Evolutionary conservation across 2,888 invertebrate species (phyloP).

Genomic region (Melieria picta): DNA sequence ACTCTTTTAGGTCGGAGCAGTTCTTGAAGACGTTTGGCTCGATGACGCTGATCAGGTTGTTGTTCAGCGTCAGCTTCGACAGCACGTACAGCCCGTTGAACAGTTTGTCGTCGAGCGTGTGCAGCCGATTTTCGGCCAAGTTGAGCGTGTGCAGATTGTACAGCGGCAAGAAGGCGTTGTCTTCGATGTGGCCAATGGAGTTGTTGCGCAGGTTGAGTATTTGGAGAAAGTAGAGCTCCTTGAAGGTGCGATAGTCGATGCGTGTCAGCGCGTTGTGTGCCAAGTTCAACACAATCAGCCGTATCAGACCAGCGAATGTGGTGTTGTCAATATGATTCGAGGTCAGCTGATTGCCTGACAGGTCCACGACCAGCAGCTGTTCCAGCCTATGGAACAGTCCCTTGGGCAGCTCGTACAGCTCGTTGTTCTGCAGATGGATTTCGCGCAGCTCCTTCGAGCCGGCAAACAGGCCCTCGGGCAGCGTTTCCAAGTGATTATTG

Average conservation of each 20-base stretch:
- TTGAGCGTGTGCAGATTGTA: constrained; percentile 91
- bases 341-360: constrained; percentile 85
- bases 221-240: constrained; percentile 86
- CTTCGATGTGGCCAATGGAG: constrained; percentile 87
- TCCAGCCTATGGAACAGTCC: constrained; percentile 86
- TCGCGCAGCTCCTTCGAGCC: constrained; percentile 84
- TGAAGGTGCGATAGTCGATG: constrained; percentile 85
- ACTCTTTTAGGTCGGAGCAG: constrained; percentile 87
- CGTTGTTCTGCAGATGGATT: constrained; percentile 86
- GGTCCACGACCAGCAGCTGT: constrained; percentile 83
- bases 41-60: constrained; percentile 82
- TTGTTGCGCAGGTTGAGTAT: constrained; percentile 87
- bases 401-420: constrained; percentile 81
- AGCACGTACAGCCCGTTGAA: constrained; percentile 87
- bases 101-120: constrained; percentile 81
- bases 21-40: constrained; percentile 86
- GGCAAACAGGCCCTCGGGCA: constrained; percentile 86
- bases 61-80: constrained; percentile 85
- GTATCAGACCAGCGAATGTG: constrained; percentile 86
- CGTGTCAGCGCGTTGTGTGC: constrained; percentile 85
- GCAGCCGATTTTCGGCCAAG: constrained; percentile 86
- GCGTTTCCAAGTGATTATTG: constrained; percentile 81
- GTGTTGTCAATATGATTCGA: constrained; percentile 87
- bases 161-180: constrained; percentile 86
- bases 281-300: constrained; percentile 84